Evolutionary conservation across 30 jellyfish, hydroid and myxozoan genomes (phyloP).

Genomic region (Hydractinia symbiolongicarpus): DNA sequence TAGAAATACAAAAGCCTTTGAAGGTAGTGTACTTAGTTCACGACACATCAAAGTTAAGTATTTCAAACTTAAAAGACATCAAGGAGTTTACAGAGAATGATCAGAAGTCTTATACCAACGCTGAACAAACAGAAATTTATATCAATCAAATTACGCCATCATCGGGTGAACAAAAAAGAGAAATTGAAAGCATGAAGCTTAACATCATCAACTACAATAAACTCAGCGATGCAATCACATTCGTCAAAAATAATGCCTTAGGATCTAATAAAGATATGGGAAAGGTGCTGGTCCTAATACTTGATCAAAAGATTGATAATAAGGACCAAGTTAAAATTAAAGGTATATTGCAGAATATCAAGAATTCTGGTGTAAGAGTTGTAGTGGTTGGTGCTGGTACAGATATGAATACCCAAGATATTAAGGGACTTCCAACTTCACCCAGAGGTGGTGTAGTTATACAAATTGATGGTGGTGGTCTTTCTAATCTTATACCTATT

Average conservation of each 20-base stretch:
- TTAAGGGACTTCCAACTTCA: background rate
- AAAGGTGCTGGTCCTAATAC: background rate
- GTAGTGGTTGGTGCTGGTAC: background rate
- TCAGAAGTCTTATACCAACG: background rate
- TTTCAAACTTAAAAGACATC: background rate
- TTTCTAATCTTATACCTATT: background rate
- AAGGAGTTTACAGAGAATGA: background rate
- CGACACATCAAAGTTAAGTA: background rate
- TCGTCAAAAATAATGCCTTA: too few species aligned
- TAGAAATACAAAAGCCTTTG: background rate
- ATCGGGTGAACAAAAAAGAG: too few species aligned
- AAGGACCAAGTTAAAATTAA: background rate
- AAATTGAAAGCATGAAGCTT: too few species aligned
- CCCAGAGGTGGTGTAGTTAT: background rate
- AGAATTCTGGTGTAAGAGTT: conserved; percentile 3
- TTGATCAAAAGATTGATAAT: background rate
- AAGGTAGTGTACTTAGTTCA: background rate
- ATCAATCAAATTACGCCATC: too few species aligned
- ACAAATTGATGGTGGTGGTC: background rate
- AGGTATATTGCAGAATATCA: background rate
- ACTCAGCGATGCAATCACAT: too few species aligned
- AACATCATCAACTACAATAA: too few species aligned
- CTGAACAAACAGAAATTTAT: background rate
- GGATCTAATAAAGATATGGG: background rate
- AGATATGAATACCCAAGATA: background rate